Base-by-base conservation (phyloP, 2,797 vertebrate species). In the Neosalanx taihuensis region DNA sequence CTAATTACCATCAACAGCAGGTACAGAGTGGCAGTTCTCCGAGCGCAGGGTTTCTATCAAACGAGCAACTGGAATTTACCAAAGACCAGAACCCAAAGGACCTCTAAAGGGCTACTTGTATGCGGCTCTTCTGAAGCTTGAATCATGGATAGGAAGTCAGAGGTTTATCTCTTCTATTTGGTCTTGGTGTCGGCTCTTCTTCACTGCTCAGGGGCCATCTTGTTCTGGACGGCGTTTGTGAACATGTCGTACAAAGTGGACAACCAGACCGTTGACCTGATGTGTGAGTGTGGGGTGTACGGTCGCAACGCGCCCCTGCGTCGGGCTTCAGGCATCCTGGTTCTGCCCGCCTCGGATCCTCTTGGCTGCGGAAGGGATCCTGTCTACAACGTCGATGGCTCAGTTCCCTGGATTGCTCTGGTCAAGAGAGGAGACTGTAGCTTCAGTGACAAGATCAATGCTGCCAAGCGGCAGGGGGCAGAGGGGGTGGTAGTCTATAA, bases 361-460 rank as follows among this genome's bases (percentile, higher is more conserved):
- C 81, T 75, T 76, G 96, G 94, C 83, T 98, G 96, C 0, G 78
- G 88, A 1, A 5, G 29, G 1, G 78, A 91, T 53, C 87, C 86
- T 0, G 64, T 86, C 1, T 97, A 89, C 81, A 46, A 1, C 57
- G 76, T 93, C 75, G 90, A 79, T 0, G 0, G 33, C 72, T 84
- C 30, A 0, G 70, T 64, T 0, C 79, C 87, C 0, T 99, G 96
- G 96, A 94, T 98, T 69, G 96, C 96, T 0, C 89, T 98, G 67
- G 89, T 97, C 1, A 93, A 95, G 87, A 90, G 94, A 74, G 96
- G 95, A n/a, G 94, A 94, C 76, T 98, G 96, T 72, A 94, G 82
- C 30, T 94, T 95, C 83, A 85, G 91, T 0, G 87, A 93, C 57
- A 98, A 98, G 90, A 95, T 97, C 57, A 80, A 82, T 0, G 82